Evolutionary conservation across 53 echinoderm and acorn worm genomes (phyloP).

Genomic region (Hippasteria phrygiana): DNA sequence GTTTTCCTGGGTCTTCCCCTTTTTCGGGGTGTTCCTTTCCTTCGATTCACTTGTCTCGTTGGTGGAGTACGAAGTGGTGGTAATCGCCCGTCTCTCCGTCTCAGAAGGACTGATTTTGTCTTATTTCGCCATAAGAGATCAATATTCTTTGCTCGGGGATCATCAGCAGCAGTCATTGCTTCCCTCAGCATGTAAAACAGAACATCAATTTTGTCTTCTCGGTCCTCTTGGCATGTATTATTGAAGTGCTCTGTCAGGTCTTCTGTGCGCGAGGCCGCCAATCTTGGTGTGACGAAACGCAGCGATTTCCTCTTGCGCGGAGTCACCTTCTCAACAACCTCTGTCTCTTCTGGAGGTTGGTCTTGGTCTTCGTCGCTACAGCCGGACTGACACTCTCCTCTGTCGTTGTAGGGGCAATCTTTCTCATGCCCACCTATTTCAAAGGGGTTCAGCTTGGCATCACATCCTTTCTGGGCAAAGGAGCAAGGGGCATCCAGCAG

Average conservation of each 20-base stretch:
- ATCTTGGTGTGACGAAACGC: conserved; percentile 19
- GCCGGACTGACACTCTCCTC: not conserved
- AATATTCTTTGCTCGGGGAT: conserved; percentile 16
- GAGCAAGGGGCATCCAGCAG: conserved; percentile 57
- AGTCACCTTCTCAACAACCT: not conserved
- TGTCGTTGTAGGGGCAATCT: conserved; percentile 23
- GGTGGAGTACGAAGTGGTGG: not conserved
- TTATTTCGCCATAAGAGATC: conserved; percentile 43
- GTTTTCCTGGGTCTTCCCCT: conserved; percentile 33
- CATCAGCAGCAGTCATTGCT: not conserved
- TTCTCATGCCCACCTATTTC: conserved; percentile 36
- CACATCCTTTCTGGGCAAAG: conserved; percentile 46
- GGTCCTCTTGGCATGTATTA: conserved; percentile 19
- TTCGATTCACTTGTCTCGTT: not conserved
- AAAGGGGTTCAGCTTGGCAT: conserved; percentile 37
- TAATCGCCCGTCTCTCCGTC: not conserved
- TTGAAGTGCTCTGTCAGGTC: conserved; percentile 10
- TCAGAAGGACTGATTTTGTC: not conserved
- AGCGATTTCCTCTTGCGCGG: conserved; percentile 37
- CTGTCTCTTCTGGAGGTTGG: not conserved
- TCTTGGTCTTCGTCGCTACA: conserved; percentile 37
- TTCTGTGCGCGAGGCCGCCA: not conserved
- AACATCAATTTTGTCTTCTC: conserved; percentile 40
- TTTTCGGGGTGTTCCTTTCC: conserved; percentile 37
- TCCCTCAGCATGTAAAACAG: conserved; percentile 43